Evolutionary conservation across 2,113 vertebrate species (phyloP), one percentile per base, ranked within the genome.

Genomic region (Psilopogon haemacephalus): DNA sequence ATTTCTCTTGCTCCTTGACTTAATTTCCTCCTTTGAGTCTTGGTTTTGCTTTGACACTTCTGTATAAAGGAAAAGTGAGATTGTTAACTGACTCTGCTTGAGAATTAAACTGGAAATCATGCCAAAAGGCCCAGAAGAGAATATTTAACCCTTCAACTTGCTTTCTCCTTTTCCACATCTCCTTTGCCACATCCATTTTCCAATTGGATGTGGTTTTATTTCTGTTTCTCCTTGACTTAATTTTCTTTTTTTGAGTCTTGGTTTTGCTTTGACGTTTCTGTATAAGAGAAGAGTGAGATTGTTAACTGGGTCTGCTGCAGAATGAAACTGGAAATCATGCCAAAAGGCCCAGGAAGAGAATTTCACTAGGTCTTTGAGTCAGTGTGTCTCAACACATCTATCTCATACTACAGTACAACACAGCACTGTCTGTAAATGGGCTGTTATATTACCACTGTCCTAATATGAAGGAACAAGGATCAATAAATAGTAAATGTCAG

Each of bases 401-500:
- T 59, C 55, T 80, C 46, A 56, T 8, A 9, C 23, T 30, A 8
- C 6, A 48, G 46, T 54, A 67, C 44, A 90, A 14, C 6, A 16
- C 40, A 91, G 73, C 70, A 26, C 59, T 54, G 23, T 30, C 56
- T 89, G 48, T 75, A 89, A 86, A 60, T 2, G 9, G 38, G 15
- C 67, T 82, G 69, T 63, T 89, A 24, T 12, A 5, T 77, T 67
- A 18, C 35, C 48, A 67, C 40, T 37, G 38, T 82, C 44, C 64
- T 78, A 40, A 28, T 33, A 15, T 32, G 50, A 50, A 26, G 40
- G 48, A 81, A 60, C 35, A 71, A 69, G 55, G 63, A 86, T 86
- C 86, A 84, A 78, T 74, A 87, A 92, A 90, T 20, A 84, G 78
- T 44, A 92, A 71, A 44, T 65, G 33, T 77, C 67, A 85, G 84